These are phyloP conservation scores for Acronicta aceris DNA, from an alignment of 2,888 invertebrate species.

Conservation along the genomic window DNA sequence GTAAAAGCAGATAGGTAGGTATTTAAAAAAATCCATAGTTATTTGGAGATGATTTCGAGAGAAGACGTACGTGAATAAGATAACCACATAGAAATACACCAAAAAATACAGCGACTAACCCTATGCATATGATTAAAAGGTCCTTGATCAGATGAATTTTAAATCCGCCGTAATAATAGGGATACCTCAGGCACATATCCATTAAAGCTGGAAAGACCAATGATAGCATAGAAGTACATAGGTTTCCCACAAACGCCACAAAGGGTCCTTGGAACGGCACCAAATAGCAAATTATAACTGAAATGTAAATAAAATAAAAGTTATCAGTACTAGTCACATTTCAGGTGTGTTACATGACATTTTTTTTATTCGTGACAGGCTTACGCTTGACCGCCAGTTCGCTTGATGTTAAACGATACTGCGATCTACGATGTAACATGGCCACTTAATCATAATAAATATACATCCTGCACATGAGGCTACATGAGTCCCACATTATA, in stretches of 20 bases:
- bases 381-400: too few relatives aligned
- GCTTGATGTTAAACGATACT: too few relatives aligned
- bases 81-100: slow-evolving; percentile 66
- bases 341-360: too few relatives aligned
- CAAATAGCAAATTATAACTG: slow-evolving; percentile 72
- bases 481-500: too few relatives aligned
- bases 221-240: slow-evolving; percentile 71
- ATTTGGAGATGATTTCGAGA: slow-evolving; percentile 57
- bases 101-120: slow-evolving; percentile 56
- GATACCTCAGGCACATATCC: slow-evolving; percentile 74
- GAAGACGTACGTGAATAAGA: slow-evolving; percentile 67
- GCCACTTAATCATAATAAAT: too few relatives aligned
- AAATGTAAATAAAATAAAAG: slow-evolving; percentile 41
- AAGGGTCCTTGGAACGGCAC: slow-evolving; percentile 76
- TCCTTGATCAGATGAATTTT: slow-evolving; percentile 66
- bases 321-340: too few relatives aligned
- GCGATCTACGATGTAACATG: too few relatives aligned
- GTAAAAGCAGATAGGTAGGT: slow-evolving; percentile 1
- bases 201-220: slow-evolving; percentile 77
- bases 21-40: slow-evolving; percentile 35
- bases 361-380: too few relatives aligned
- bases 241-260: slow-evolving; percentile 75
- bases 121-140: slow-evolving; percentile 63
- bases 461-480: too few relatives aligned
- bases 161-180: slow-evolving; percentile 65